Conservation (phyloP, 2,888 invertebrate species). For the Aspidiotus rigidus region DNA sequence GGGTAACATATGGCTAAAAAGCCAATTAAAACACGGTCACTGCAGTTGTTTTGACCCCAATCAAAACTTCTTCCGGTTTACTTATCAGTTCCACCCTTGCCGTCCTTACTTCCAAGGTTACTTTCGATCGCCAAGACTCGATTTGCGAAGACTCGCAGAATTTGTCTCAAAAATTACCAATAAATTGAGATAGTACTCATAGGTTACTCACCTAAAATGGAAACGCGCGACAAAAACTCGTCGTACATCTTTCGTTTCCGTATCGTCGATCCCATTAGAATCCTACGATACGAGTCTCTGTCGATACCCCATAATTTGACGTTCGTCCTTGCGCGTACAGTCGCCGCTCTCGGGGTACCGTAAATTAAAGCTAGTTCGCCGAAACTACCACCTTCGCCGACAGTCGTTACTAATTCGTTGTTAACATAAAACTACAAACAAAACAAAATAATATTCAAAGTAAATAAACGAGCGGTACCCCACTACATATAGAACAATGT, state of each 20-base stretch:
- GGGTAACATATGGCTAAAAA: too few relatives aligned
- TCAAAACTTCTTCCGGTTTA: too few relatives aligned
- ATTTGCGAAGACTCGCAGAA: not conserved
- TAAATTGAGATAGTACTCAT: not conserved
- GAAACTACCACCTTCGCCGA: constrained; percentile 95
- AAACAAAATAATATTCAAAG: not conserved
- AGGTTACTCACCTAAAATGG: constrained; percentile 65
- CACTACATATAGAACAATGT: too few relatives aligned
- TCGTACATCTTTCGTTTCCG: constrained; percentile 99
- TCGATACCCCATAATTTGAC: constrained; percentile 98
- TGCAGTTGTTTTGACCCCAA: too few relatives aligned
- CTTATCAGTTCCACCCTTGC: too few relatives aligned
- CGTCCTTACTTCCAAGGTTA: too few relatives aligned
- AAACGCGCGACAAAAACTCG: constrained; percentile 93
- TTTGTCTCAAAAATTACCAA: constrained; percentile 6
- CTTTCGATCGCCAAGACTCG: too few relatives aligned
- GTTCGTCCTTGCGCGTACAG: constrained; percentile 90
- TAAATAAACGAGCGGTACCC: too few relatives aligned
- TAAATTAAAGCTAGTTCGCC: constrained; percentile 98
- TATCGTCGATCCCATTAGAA: constrained; percentile 93
- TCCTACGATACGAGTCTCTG: constrained; percentile 90
- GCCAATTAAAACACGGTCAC: too few relatives aligned
- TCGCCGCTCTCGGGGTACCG: constrained; percentile 97
- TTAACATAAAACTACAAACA: constrained; percentile 69
- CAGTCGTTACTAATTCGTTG: constrained; percentile 81